Conservation (phyloP, 2,113 vertebrate genomes). For the Deroptyus accipitrinus region DNA sequence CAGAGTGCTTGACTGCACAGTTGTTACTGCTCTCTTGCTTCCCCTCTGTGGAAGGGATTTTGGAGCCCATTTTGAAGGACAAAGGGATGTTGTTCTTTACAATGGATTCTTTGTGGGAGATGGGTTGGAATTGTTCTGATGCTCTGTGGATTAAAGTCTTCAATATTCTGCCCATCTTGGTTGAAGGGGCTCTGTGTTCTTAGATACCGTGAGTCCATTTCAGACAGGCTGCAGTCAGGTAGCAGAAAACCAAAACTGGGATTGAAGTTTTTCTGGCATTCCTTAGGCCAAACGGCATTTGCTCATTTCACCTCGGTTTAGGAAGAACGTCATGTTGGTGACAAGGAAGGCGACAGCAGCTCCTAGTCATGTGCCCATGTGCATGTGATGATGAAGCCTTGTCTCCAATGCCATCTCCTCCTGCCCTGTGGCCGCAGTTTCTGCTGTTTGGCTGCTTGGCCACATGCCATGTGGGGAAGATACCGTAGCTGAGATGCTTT, state of each 20-base stretch:
- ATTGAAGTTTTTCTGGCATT: neutral
- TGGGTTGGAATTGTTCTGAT: neutral
- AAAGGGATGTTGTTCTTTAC: constrained; percentile 41
- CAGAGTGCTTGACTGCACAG: neutral
- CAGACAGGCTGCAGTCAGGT: neutral
- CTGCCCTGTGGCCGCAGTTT: neutral
- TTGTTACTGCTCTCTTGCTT: neutral
- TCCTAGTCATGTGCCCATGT: neutral
- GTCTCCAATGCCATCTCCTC: neutral
- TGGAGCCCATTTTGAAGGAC: neutral
- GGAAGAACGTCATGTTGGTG: neutral
- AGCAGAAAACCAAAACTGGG: neutral
- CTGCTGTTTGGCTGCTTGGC: neutral
- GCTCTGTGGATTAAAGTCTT: neutral
- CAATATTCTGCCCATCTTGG: neutral
- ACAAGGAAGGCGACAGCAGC: rapidly evolving
- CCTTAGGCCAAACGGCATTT: neutral
- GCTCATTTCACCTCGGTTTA: neutral
- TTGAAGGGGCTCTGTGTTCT: neutral
- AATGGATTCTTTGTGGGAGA: constrained; percentile 24
- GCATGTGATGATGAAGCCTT: neutral
- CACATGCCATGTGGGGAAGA: neutral
- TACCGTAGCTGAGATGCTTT: neutral
- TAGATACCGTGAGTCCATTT: rapidly evolving
- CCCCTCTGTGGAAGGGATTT: neutral